These are phyloP conservation scores for Nylanderia fulva DNA, from an alignment of 1,140 invertebrate genomes.

Conservation along the genomic window DNA sequence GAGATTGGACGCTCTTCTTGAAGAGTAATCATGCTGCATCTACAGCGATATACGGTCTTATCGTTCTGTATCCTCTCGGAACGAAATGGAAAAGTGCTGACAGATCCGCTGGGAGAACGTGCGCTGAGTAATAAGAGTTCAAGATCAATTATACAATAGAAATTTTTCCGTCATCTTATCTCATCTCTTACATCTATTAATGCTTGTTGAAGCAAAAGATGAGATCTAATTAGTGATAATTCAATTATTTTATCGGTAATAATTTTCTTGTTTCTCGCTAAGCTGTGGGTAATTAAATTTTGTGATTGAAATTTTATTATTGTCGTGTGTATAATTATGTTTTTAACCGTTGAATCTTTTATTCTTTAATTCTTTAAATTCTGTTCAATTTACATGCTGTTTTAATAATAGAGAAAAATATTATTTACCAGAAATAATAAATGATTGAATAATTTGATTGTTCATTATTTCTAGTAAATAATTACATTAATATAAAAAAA, in stretches of 20 bases:
- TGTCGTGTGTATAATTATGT: not conserved
- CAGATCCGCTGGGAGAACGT: constrained; percentile 45
- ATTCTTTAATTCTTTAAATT: not conserved
- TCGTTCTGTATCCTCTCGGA: not conserved
- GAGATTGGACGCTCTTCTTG: constrained; percentile 34
- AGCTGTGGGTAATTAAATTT: not conserved
- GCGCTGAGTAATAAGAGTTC: constrained; percentile 67
- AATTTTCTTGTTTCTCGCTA: not conserved
- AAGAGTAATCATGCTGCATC: constrained; percentile 58
- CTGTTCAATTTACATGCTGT: not conserved
- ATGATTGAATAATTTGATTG: not conserved
- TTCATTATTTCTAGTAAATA: no score
- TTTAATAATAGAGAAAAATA: not conserved
- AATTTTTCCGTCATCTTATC: constrained; percentile 50
- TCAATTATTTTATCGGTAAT: no score
- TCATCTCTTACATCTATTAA: not conserved
- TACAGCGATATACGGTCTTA: constrained; percentile 29
- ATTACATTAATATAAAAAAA: not conserved
- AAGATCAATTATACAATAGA: constrained; percentile 66
- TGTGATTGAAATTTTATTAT: not conserved
- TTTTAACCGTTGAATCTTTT: no score
- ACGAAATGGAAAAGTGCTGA: constrained; percentile 52
- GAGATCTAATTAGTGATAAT: not conserved
- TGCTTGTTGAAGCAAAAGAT: not conserved
- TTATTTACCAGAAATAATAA: no score